These are phyloP conservation scores for Diaphora mendica DNA, from an alignment of 2,888 invertebrate species.

Conservation along the genomic window DNA sequence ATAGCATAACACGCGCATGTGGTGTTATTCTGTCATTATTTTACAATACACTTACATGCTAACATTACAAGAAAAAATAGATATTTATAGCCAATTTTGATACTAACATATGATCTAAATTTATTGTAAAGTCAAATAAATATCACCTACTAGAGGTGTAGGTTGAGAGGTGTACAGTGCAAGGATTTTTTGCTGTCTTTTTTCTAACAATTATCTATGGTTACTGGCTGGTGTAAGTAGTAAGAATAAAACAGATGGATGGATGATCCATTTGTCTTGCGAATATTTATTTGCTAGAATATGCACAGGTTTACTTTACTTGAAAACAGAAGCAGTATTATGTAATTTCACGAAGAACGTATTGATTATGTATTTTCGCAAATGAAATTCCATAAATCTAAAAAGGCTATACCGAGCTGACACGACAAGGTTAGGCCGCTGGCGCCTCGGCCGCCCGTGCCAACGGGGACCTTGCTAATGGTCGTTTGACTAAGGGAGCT, in stretches of 20 bases:
- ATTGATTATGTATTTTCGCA: slow-evolving; percentile 38
- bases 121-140: neutral
- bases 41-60: slow-evolving; percentile 18
- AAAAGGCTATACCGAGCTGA: slow-evolving; percentile 46
- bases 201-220: neutral
- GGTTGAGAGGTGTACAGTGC: neutral
- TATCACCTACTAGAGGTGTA: neutral
- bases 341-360: slow-evolving; percentile 13
- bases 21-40: slow-evolving; percentile 11
- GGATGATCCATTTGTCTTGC: slow-evolving; percentile 17
- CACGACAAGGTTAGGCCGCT: slow-evolving; percentile 55
- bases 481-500: slow-evolving; percentile 35
- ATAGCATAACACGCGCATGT: slow-evolving; percentile 28
- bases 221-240: slow-evolving; percentile 12
- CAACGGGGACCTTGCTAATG: slow-evolving; percentile 38
- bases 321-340: slow-evolving; percentile 8
- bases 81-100: neutral
- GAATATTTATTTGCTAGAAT: slow-evolving; percentile 24
- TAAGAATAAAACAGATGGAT: neutral
- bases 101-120: neutral
- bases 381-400: slow-evolving; percentile 41
- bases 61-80: neutral
- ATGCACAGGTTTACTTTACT: slow-evolving; percentile 24
- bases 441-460: slow-evolving; percentile 27
- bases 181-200: neutral